A percentile compares a stretch with the other conserved stretches of the same genome.
These are phyloP conservation scores for Neogobius melanostomus DNA, from an alignment of 2,113 vertebrate species.

Conservation along the genomic window DNA sequence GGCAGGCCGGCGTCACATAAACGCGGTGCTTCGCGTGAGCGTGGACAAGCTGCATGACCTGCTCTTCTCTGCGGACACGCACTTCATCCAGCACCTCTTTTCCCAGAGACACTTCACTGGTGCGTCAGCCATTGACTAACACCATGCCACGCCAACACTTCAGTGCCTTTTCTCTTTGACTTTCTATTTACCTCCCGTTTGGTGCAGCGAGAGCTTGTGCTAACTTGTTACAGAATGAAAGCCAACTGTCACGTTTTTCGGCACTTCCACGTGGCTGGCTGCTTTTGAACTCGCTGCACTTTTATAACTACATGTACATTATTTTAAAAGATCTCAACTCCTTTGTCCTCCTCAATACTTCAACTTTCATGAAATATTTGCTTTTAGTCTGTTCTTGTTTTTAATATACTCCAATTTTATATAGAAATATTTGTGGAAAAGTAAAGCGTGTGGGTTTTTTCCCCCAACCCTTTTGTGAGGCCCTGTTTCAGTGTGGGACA, in stretches of 20 bases:
- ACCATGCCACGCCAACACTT: background rate
- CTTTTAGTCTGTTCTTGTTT: background rate
- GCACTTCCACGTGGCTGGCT: constrained; percentile 10
- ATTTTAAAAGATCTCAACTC: background rate
- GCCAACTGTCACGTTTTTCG: constrained; percentile 44
- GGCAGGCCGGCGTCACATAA: constrained; percentile 82
- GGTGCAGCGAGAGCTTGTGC: constrained; percentile 9
- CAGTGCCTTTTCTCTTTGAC: background rate
- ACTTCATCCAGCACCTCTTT: constrained; percentile 86
- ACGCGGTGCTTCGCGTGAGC: constrained; percentile 78
- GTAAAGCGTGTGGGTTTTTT: background rate
- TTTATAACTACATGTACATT: too few relatives aligned
- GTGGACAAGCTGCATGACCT: constrained; percentile 86
- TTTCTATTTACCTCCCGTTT: background rate
- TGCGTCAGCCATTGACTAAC: constrained; percentile 35
- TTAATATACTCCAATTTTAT: too few relatives aligned
- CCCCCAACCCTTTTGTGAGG: constrained; percentile 31
- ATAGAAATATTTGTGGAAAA: background rate
- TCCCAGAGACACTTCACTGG: constrained; percentile 87
- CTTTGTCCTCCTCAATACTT: background rate
- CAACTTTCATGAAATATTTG: background rate
- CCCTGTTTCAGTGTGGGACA: constrained; percentile 30
- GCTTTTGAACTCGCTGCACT: background rate
- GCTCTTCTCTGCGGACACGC: constrained; percentile 85
- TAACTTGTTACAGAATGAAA: constrained; percentile 22